These are phyloP conservation scores for Hermodice carunculata DNA, from an alignment of 2,888 invertebrate species.

Conservation along the genomic window DNA sequence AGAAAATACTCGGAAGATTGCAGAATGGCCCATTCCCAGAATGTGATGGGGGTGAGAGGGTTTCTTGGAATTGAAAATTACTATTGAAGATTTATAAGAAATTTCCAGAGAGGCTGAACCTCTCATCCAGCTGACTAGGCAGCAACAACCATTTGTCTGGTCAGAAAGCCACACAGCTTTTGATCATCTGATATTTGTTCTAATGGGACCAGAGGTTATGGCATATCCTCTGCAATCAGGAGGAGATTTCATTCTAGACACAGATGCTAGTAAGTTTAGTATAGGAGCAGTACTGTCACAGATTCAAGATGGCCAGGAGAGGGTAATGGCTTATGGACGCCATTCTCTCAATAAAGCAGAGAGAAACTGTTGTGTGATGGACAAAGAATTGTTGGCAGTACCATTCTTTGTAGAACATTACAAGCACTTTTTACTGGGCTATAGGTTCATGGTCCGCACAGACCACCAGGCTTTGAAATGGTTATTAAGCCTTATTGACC, in stretches of 20 bases:
- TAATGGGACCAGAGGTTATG: too few species aligned
- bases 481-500: not conserved
- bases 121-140: not conserved
- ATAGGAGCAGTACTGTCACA: too few species aligned
- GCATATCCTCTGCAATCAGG: too few species aligned
- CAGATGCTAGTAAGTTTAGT: too few species aligned
- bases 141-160: not conserved
- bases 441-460: not conserved
- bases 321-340: too few species aligned
- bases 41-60: not conserved
- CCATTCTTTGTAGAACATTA: not conserved
- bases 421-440: not conserved
- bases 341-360: too few species aligned
- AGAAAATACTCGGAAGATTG: not conserved
- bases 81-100: not conserved
- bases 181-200: not conserved
- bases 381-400: not conserved
- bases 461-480: not conserved
- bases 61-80: not conserved
- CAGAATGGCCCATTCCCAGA: not conserved
- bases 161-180: not conserved
- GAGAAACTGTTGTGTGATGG: not conserved
- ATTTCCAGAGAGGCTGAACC: not conserved
- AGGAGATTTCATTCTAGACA: too few species aligned
- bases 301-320: too few species aligned